Percentiles rank a stretch among this genome's conserved stretches.
phyloP scores from a whole-genome alignment of 2,113 vertebrate species.

The Cheirogaleus medius region DNA sequence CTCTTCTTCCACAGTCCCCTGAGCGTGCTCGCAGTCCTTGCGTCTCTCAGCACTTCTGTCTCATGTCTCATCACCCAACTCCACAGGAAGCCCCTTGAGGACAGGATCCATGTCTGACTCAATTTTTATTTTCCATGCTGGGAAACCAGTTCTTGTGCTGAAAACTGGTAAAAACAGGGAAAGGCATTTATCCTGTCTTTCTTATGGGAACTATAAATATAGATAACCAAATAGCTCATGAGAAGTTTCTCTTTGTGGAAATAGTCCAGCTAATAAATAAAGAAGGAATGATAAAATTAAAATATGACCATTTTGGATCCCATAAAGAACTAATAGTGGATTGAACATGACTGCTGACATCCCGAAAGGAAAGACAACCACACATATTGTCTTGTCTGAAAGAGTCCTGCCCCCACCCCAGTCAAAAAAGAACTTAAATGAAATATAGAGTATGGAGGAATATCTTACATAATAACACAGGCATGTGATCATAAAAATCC shows the following conservation, averaged over 20 bases:
- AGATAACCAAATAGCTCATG: background rate
- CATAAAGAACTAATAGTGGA: background rate
- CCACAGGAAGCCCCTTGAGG: background rate
- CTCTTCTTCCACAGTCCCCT: background rate
- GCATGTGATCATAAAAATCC: background rate
- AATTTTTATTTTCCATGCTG: background rate
- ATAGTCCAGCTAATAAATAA: background rate
- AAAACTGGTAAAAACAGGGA: background rate
- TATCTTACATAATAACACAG: background rate
- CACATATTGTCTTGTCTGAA: background rate
- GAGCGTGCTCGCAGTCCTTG: background rate
- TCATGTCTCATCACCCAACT: background rate
- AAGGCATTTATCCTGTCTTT: background rate
- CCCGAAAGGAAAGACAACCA: background rate
- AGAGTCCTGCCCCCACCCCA: background rate
- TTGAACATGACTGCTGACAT: background rate
- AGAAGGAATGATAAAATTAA: background rate
- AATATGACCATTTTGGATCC: background rate
- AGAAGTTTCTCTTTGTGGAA: background rate
- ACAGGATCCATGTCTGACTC: background rate
- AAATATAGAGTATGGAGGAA: background rate
- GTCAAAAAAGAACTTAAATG: background rate
- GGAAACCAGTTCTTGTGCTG: background rate
- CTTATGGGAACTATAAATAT: background rate
- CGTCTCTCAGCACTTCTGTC: background rate